Evolutionary conservation across 1,140 invertebrate genomes (phyloP).

Genomic region (Euwallacea similis): DNA sequence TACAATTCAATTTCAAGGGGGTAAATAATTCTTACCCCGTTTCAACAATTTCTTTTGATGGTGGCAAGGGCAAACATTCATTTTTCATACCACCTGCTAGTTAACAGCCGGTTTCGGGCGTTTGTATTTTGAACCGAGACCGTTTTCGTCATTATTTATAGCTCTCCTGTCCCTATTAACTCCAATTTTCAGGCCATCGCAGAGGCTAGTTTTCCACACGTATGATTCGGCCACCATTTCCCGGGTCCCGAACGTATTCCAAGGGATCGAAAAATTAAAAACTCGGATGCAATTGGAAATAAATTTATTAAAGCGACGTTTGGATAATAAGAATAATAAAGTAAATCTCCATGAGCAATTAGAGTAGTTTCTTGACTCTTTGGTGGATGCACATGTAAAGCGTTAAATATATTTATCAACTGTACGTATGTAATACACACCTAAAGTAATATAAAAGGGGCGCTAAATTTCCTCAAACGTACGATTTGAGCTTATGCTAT

Average conservation of each 20-base stretch:
- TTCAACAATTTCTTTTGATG: constrained; percentile 7
- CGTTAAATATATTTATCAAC: no score
- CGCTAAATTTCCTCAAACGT: no score
- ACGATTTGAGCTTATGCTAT: no score
- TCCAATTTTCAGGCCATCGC: constrained; percentile 27
- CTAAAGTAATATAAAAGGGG: no score
- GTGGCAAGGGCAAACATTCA: constrained; percentile 7
- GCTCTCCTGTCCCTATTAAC: constrained; percentile 25
- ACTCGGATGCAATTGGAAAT: background rate
- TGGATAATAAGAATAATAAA: no score
- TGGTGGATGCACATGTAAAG: no score
- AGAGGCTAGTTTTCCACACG: constrained; percentile 17
- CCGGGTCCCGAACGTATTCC: background rate
- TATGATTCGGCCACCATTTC: background rate
- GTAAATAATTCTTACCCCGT: background rate
- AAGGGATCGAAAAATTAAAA: background rate
- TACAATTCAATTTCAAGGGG: background rate
- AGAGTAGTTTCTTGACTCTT: no score
- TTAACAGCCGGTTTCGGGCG: constrained; percentile 25
- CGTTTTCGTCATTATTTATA: constrained; percentile 28
- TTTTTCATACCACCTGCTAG: constrained; percentile 32
- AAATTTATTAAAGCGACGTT: no score
- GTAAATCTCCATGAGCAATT: no score
- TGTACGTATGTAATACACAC: no score
- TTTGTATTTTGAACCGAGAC: constrained; percentile 26